Base-by-base conservation (phyloP, 2,888 invertebrate genomes). In the Harmothoe impar region DNA sequence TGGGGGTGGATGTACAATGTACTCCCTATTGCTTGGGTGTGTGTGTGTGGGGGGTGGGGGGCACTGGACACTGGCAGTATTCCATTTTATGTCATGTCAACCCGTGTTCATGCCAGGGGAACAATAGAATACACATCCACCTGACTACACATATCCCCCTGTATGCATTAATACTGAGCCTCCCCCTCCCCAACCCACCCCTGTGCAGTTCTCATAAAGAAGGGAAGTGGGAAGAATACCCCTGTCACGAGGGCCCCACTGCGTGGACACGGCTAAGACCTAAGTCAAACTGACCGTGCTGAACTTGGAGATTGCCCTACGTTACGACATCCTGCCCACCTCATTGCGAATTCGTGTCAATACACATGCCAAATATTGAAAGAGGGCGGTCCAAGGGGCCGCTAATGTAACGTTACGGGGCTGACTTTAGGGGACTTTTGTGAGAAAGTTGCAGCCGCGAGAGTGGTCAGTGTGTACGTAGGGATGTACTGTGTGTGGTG, bases 401-500 rank as follows among this genome's bases (percentile, higher is more conserved):
- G 15, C 72, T 81, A 81, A 81, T 43, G 81, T 43, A 81, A 81
- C 81, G 81, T 81, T 81, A 81, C 81, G 43, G 43, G n/a, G 33
- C 81, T 81, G 35, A 43, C 81, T 81, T 72, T 29, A 29, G 72
- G 72, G 25, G 72, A 72, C 72, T 29, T 72, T 81, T 33, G 43
- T 81, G 81, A 25, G 81, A 81, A 81, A 43, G 81, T 43, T 81
- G 43, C 81, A 12, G 29, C 81, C 0, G 43, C 35, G 81, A 43
- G 43, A 81, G 33, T 35, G 12, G 81, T 12, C 81, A 10, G 33
- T 81, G 81, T 81, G 43, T 81, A 43, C 81, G 81, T 33, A 81
- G 43, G 81, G 81, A 81, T 43, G 81, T 81, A 33, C 81, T 12
- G 25, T 81, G 81, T 81, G 81, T 81, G 81, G 43, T 43, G 35